Evolutionary conservation across 2,113 vertebrate genomes (phyloP).

Genomic region (Australoheros scitulus): DNA sequence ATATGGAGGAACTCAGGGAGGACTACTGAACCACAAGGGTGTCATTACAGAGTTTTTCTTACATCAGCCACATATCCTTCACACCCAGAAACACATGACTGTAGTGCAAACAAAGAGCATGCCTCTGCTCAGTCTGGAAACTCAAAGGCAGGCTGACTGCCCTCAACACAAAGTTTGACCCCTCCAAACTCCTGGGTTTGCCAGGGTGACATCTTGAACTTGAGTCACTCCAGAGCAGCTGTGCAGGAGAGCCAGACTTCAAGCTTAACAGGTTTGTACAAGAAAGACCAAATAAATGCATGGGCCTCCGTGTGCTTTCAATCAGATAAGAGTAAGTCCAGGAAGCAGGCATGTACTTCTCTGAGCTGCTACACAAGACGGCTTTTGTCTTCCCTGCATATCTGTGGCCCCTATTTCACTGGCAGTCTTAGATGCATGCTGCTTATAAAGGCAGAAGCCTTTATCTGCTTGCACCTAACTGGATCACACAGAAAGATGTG

Average conservation of each 20-base stretch:
- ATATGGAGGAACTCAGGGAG: constrained; percentile 37
- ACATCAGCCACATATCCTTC: constrained; percentile 64
- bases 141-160: constrained; percentile 3
- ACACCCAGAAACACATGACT: constrained; percentile 65
- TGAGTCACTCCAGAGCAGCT: constrained; percentile 25
- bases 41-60: constrained; percentile 61
- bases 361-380: constrained; percentile 53
- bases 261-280: constrained; percentile 41
- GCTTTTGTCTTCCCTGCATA: constrained; percentile 61
- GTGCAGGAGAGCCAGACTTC: constrained; percentile 17
- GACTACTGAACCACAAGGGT: constrained; percentile 44
- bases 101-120: constrained; percentile 41
- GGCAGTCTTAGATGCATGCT: constrained; percentile 29
- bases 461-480: constrained; percentile 50
- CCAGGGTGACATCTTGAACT: constrained; percentile 28
- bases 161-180: constrained; percentile 6
- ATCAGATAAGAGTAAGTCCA: constrained; percentile 74
- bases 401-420: constrained; percentile 31
- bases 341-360: constrained; percentile 52
- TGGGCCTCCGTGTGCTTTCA: constrained; percentile 54
- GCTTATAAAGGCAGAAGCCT: constrained; percentile 46
- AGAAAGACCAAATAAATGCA: constrained; percentile 63
- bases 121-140: constrained; percentile 14
- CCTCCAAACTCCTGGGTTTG: constrained; percentile 10
- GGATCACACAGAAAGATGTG: constrained; percentile 47